Evolutionary conservation across 2,888 invertebrate genomes (phyloP), one percentile per base, ranked within the genome.

Genomic region (Vesta saturnalis): DNA sequence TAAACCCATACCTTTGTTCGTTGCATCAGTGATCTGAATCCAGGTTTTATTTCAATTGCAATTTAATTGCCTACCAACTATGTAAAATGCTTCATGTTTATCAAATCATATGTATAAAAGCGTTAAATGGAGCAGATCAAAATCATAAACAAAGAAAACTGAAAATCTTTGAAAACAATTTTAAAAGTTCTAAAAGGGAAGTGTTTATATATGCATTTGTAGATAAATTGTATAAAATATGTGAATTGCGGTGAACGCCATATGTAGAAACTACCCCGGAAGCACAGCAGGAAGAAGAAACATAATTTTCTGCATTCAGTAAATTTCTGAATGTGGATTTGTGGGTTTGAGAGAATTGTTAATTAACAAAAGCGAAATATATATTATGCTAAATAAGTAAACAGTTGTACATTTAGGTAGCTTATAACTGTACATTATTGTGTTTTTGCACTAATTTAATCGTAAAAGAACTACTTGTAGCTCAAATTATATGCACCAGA

Each of bases 231-330:
- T 39, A n/a, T n/a, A 39, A 39, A 39, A 39, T 39, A 39, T 39
- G 39, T 6, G 39, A 39, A 39, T 39, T 39, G 39, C 39, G 39
- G 39, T n/a, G n/a, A 39, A n/a, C 39, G 39, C 39, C 39, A 39
- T 39, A 39, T 39, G 39, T 39, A 39, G 39, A 39, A 39, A 39
- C 39, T n/a, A n/a, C 39, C 39, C 39, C 39, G 39, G 39, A 39
- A n/a, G 39, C n/a, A 39, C 39, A 39, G 8, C 39, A 10, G 39
- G 39, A 39, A 39, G 39, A 39, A n/a, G n/a, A n/a, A n/a, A n/a
- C n/a, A 10, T 39, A 39, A 39, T 39, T 39, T 39, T 39, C 39
- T 39, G n/a, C 39, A n/a, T 39, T n/a, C 39, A n/a, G 39, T 39
- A n/a, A n/a, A n/a, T 39, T 23, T 39, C n/a, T n/a, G n/a, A n/a